Percentiles rank a stretch among this genome's conserved stretches.
Evolutionary conservation across 1,140 invertebrate species (phyloP).

Genomic region (Caerostris darwini): DNA sequence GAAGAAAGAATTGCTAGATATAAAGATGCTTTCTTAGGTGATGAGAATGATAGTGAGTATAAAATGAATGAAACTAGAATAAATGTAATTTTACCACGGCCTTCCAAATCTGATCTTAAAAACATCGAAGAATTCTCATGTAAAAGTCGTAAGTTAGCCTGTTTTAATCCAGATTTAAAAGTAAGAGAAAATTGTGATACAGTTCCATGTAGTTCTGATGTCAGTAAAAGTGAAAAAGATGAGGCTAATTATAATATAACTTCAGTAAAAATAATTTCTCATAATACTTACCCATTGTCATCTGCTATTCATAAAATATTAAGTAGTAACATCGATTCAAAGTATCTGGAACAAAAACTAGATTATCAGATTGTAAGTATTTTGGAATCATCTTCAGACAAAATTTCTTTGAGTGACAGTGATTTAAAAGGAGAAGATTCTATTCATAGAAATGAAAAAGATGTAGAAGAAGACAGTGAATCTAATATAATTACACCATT

Average conservation of each 20-base stretch:
- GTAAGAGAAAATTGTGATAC: slow-evolving; percentile 16
- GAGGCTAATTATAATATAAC: slow-evolving; percentile 67
- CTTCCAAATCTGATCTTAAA: slow-evolving; percentile 50
- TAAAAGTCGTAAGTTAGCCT: not conserved
- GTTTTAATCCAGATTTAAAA: slow-evolving; percentile 51
- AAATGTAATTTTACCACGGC: slow-evolving; percentile 75
- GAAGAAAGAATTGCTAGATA: slow-evolving; percentile 75
- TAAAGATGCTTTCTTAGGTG: slow-evolving; percentile 72
- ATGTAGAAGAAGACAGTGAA: not conserved
- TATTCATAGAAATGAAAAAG: not conserved
- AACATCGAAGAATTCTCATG: not conserved
- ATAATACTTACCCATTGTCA: slow-evolving; percentile 71
- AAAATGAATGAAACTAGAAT: slow-evolving; percentile 72
- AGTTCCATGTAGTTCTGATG: slow-evolving; percentile 9
- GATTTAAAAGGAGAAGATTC: not conserved
- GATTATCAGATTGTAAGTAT: slow-evolving; percentile 67
- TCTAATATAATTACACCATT: slow-evolving; percentile 47
- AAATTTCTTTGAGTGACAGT: not conserved
- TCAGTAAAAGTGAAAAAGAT: slow-evolving; percentile 38
- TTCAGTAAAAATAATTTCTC: slow-evolving; percentile 74
- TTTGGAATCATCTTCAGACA: slow-evolving; percentile 36
- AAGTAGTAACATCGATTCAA: slow-evolving; percentile 73
- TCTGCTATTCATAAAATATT: slow-evolving; percentile 73
- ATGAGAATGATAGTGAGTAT: slow-evolving; percentile 54
- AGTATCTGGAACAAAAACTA: slow-evolving; percentile 69